Percentiles rank a stretch among this genome's conserved stretches.
Conservation (phyloP, 2,888 invertebrate species). For the Hyles lineata region DNA sequence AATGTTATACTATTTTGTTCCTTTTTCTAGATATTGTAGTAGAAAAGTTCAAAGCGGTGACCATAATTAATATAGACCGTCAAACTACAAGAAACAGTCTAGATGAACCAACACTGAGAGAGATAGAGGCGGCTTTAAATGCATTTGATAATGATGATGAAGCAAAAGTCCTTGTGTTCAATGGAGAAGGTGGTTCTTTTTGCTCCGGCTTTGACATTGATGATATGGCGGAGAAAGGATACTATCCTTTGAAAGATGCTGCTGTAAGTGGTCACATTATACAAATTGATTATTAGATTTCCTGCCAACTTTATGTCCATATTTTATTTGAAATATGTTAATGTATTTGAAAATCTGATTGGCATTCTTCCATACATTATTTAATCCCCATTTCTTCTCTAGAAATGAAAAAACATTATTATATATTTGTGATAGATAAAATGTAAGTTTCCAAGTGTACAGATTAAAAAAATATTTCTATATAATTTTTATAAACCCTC, state of each 20-base stretch:
- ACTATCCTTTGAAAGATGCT: slow-evolving; percentile 68
- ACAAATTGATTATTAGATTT: neutral
- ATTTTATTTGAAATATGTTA: too few species aligned
- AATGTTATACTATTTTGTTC: too few species aligned
- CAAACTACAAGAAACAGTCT: slow-evolving; percentile 93
- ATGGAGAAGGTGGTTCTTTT: slow-evolving; percentile 97
- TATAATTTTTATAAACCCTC: too few species aligned
- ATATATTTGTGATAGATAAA: too few species aligned
- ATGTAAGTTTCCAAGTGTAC: too few species aligned
- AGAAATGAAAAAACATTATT: too few species aligned
- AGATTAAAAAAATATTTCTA: too few species aligned
- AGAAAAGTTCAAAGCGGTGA: slow-evolving; percentile 87
- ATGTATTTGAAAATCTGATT: too few species aligned
- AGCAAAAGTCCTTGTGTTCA: slow-evolving; percentile 90
- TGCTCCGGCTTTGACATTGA: slow-evolving; percentile 96
- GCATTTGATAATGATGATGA: slow-evolving; percentile 91
- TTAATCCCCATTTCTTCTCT: too few species aligned
- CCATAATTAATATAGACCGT: slow-evolving; percentile 94
- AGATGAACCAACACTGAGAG: slow-evolving; percentile 87
- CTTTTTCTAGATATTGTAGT: slow-evolving; percentile 71
- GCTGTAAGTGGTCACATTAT: slow-evolving; percentile 64
- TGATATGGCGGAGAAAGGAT: slow-evolving; percentile 86
- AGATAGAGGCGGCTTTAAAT: slow-evolving; percentile 89
- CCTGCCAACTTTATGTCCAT: too few species aligned
- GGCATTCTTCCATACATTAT: too few species aligned